phyloP scores from a whole-genome alignment of 2,797 vertebrate species.

The Sebastes variabilis region DNA sequence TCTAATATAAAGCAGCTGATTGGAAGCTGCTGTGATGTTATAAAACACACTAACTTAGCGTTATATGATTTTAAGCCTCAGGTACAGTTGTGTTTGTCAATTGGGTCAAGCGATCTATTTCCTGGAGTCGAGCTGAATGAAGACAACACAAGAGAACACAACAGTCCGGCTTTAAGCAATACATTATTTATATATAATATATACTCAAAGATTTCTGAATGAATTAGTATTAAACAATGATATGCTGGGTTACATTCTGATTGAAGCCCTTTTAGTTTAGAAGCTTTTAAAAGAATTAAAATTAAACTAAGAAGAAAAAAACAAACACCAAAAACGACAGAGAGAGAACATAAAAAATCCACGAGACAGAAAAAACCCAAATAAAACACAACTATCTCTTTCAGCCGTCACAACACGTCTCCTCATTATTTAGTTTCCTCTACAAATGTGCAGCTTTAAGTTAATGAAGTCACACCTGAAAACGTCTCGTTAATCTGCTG shows the following conservation, averaged over 20 bases:
- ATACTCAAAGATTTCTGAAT: constrained; percentile 49
- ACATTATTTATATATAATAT: constrained; percentile 71
- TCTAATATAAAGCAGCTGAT: background rate
- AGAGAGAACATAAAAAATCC: background rate
- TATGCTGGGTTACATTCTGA: constrained; percentile 76
- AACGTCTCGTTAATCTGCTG: background rate
- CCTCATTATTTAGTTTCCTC: background rate
- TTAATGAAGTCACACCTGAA: background rate
- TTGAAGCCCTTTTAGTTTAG: constrained; percentile 75
- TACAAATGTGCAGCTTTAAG: constrained; percentile 17
- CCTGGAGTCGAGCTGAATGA: background rate
- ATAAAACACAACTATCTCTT: background rate
- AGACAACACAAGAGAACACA: constrained; percentile 30
- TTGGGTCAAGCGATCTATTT: background rate
- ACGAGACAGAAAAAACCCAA: background rate
- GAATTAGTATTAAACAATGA: constrained; percentile 73
- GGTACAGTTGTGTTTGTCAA: no score
- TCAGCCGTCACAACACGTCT: background rate
- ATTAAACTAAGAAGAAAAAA: background rate
- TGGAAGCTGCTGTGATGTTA: background rate
- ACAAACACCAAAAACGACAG: background rate
- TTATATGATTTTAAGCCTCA: no score
- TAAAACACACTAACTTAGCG: background rate
- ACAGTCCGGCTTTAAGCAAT: constrained; percentile 47
- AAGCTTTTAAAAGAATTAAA: constrained; percentile 54